Percentiles rank a stretch among this genome's conserved stretches.
Conservation (phyloP, 1,140 invertebrate species). For the Drosophila grimshawi region DNA sequence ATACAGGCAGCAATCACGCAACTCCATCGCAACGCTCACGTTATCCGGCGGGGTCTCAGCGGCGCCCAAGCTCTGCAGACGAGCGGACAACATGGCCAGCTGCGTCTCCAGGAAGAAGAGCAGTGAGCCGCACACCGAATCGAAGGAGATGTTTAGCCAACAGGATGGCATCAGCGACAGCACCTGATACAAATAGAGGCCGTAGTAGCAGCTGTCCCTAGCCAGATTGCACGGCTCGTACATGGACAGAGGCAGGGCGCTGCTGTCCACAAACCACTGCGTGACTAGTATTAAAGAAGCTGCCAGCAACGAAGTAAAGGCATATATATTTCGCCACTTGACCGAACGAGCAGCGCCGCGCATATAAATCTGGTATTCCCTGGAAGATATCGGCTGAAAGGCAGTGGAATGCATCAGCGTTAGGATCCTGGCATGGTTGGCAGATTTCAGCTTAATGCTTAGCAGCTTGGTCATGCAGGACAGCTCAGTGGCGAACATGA, state of each 20-base stretch:
- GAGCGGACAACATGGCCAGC: slow-evolving; percentile 54
- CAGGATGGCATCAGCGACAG: slow-evolving; percentile 57
- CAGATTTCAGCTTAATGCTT: slow-evolving; percentile 33
- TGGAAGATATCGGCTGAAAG: slow-evolving; percentile 17
- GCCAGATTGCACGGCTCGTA: slow-evolving; percentile 55
- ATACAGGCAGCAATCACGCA: slow-evolving; percentile 54
- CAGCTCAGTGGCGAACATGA: slow-evolving; percentile 69
- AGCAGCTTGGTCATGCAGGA: slow-evolving; percentile 65
- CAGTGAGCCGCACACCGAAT: slow-evolving; percentile 54
- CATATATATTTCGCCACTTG: slow-evolving; percentile 57
- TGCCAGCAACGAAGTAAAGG: slow-evolving; percentile 29
- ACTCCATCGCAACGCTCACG: slow-evolving; percentile 23
- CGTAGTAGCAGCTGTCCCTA: slow-evolving; percentile 35
- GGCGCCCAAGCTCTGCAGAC: slow-evolving; percentile 52
- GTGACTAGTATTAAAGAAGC: slow-evolving; percentile 39
- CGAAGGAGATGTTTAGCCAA: slow-evolving; percentile 70
- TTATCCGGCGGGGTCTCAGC: slow-evolving; percentile 9
- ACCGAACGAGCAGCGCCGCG: slow-evolving; percentile 9
- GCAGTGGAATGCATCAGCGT: slow-evolving; percentile 30
- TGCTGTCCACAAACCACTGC: slow-evolving; percentile 31
- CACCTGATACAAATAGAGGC: slow-evolving; percentile 54
- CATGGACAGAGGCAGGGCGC: slow-evolving; percentile 56
- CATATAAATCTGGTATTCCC: slow-evolving; percentile 22
- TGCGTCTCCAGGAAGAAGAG: slow-evolving; percentile 57
- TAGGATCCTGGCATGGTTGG: slow-evolving; percentile 27